Evolutionary conservation across 2,888 invertebrate species (phyloP), one percentile per base, ranked within the genome.

Genomic region (Seira musarum): DNA sequence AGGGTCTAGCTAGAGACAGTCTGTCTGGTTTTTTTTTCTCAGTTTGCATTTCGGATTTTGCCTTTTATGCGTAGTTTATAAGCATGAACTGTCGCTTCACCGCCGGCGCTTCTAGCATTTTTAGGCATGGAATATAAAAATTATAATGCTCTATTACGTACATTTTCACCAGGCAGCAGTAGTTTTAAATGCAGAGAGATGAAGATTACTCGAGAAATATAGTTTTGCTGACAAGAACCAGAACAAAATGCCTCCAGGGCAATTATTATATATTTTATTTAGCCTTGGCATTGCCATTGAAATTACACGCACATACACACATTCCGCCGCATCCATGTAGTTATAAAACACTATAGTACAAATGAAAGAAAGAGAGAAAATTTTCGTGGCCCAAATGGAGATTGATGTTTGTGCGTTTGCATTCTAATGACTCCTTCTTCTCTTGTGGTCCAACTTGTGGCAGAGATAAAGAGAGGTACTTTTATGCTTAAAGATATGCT

Each of bases 341-440:
- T 40, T 40, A 40, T 40, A 13, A 40, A 40, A n/a, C n/a, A n/a
- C 40, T 8, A 40, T 6, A 13, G 40, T 40, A 60, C n/a, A 60
- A n/a, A n/a, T n/a, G n/a, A n/a, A n/a, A 40, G 40, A 13, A 60
- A 67, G 60, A 53, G 57, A 78, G 69, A 40, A 40, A 40, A 40
- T 78, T 71, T 75, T 71, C 79, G 65, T 75, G 74, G 72, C 76
- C 71, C 78, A 84, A 84, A 84, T 84, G 84, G 84, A 84, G 84
- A 84, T 84, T 84, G 84, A 84, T 84, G 84, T 77, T 79, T 73
- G 82, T 83, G 83, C 83, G 78, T 83, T 76, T 84, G 82, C 83
- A 84, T 84, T 83, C 84, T 84, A 84, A 84, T 84, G 80, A 84
- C 78, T 84, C 70, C 78, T 83, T 79, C 70, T 70, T 24, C 57